phyloP scores from a whole-genome alignment of 2,888 invertebrate species.

The Syritta pipiens region DNA sequence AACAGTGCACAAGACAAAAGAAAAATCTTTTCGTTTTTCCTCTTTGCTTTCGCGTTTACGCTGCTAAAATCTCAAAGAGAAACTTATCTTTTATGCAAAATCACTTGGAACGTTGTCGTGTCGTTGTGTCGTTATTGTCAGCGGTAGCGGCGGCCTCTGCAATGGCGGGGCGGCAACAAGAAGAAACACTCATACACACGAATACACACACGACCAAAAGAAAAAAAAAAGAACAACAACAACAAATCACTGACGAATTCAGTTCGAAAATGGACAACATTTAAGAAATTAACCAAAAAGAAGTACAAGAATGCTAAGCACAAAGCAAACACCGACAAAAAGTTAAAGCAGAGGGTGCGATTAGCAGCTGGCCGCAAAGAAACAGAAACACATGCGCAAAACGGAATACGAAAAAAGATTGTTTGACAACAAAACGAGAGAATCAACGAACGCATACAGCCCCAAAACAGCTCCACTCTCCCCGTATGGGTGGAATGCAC shows the following conservation, averaged over 20 bases:
- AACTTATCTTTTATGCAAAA: slow-evolving; percentile 42
- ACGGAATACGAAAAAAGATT: slow-evolving; percentile 48
- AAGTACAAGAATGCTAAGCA: slow-evolving; percentile 11
- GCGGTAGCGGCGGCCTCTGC: slow-evolving; percentile 23
- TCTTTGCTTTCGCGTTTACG: slow-evolving; percentile 14
- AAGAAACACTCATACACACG: no score
- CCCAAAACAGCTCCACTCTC: no score
- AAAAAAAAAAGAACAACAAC: slow-evolving; percentile 11
- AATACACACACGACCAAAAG: no score
- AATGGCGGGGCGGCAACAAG: slow-evolving; percentile 58
- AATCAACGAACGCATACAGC: neutral
- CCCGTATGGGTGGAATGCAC: no score
- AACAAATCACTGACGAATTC: slow-evolving; percentile 17
- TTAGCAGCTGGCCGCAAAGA: slow-evolving; percentile 54
- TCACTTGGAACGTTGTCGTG: no score
- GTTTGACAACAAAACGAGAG: slow-evolving; percentile 65
- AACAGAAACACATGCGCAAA: slow-evolving; percentile 48
- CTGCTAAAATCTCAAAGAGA: slow-evolving; percentile 26
- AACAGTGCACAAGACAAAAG: slow-evolving; percentile 10
- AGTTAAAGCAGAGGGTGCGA: slow-evolving; percentile 49
- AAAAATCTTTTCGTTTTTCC: neutral
- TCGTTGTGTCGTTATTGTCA: no score
- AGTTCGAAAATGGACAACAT: slow-evolving; percentile 64
- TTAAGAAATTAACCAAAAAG: slow-evolving; percentile 50
- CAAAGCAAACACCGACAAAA: slow-evolving; percentile 36